Conservation (phyloP, 1,140 invertebrate genomes). For the Amphibalanus amphitrite region DNA sequence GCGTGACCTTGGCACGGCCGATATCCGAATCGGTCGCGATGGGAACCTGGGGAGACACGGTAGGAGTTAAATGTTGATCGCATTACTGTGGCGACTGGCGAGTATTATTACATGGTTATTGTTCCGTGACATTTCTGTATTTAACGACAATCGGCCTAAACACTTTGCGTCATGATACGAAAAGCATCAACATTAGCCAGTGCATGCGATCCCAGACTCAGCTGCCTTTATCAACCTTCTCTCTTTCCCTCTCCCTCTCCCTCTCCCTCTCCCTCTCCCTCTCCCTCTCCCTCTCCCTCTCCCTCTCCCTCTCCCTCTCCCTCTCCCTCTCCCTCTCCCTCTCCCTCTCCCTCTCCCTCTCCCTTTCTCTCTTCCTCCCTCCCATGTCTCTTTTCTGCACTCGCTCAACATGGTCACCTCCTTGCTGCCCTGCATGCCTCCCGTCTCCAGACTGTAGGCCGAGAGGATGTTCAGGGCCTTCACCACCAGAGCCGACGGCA, state of each 20-base stretch:
- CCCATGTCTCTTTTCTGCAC: slow-evolving; percentile 6
- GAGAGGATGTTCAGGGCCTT: slow-evolving; percentile 21
- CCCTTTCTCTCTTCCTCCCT: slow-evolving; percentile 9
- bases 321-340: background rate
- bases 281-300: slow-evolving; percentile 8
- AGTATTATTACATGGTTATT: too few species aligned
- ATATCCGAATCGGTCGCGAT: slow-evolving; percentile 16
- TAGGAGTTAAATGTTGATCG: too few species aligned
- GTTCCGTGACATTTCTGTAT: too few species aligned
- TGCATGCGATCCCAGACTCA: too few species aligned
- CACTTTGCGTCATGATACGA: too few species aligned
- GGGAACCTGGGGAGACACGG: slow-evolving; percentile 16
- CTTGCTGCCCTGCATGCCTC: slow-evolving; percentile 21
- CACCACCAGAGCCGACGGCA: slow-evolving; percentile 17
- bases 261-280: too few species aligned
- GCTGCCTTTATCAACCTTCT: too few species aligned
- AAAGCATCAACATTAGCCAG: too few species aligned
- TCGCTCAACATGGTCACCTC: slow-evolving; percentile 12
- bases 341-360: slow-evolving; percentile 8
- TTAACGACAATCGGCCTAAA: too few species aligned
- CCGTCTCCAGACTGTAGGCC: slow-evolving; percentile 20
- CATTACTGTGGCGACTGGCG: too few species aligned
- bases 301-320: slow-evolving; percentile 14
- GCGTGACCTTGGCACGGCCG: slow-evolving; percentile 13
- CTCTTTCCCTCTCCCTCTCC: background rate